phyloP scores from a whole-genome alignment of 2,888 invertebrate genomes.

The Spicauda simplicius region DNA sequence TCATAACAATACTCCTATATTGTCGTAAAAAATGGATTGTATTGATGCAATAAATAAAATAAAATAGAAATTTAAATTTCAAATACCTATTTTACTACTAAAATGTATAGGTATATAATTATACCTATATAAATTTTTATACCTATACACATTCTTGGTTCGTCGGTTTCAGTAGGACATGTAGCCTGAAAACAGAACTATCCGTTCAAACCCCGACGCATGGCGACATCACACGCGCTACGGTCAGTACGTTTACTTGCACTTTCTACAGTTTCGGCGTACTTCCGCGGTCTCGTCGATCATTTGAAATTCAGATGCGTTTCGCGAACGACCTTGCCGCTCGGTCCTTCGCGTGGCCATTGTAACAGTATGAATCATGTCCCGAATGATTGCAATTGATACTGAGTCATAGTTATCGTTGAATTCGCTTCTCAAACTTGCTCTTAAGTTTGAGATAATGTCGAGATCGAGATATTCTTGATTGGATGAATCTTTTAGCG shows the following conservation, averaged over 20 bases:
- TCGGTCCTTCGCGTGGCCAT: slow-evolving; percentile 62
- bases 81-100: too few relatives aligned
- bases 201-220: not conserved
- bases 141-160: too few relatives aligned
- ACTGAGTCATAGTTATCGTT: slow-evolving; percentile 57
- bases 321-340: slow-evolving; percentile 51
- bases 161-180: too few relatives aligned
- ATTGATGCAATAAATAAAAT: too few relatives aligned
- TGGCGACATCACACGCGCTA: slow-evolving; percentile 7
- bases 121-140: too few relatives aligned
- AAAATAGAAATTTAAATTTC: too few relatives aligned
- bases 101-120: too few relatives aligned
- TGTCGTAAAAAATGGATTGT: too few relatives aligned
- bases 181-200: too few relatives aligned
- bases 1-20: too few relatives aligned
- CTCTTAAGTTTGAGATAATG: slow-evolving; percentile 14
- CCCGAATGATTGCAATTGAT: slow-evolving; percentile 51
- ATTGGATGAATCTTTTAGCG: not conserved
- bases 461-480: not conserved
- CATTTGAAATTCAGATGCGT: slow-evolving; percentile 61
- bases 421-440: slow-evolving; percentile 24
- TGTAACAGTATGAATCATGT: slow-evolving; percentile 65
- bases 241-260: slow-evolving; percentile 58
- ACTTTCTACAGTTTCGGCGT: slow-evolving; percentile 68
- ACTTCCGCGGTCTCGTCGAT: slow-evolving; percentile 52